Base-by-base conservation (phyloP, 2,797 vertebrate genomes). In the Lacerta bilineata region DNA sequence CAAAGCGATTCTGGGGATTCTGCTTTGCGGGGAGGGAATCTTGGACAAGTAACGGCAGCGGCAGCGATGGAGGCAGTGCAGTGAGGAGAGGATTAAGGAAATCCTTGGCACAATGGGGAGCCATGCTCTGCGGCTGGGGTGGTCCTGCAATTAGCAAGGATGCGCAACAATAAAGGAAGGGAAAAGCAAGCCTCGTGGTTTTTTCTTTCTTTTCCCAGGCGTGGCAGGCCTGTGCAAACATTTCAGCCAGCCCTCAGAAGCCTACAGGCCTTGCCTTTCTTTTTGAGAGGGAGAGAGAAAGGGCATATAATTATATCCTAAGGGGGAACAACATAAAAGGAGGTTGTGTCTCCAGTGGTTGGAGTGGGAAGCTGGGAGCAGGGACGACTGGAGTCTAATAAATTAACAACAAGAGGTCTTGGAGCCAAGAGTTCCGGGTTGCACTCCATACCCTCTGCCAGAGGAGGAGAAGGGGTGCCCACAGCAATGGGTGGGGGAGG, bases 251-350 rank as follows among this genome's bases (percentile, higher is more conserved):
- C 75, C 76, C 76, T 75, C 80, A 25, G 76, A 74, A 68, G 76
- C 33, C 72, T 43, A 69, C 64, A 39, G 43, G 84, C 78, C 78
- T 82, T 75, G 33, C 41, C 2, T 76, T 43, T 81, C 36, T 81
- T 74, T 3, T n/a, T 68, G 46, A 33, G 17, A 59, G 36, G 5
- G 72, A 39, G 72, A 36, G 72, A 74, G 72, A 33, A 43, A 75
- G 71, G 59, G 74, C 83, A 55, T 81, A 85, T 90, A 82, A 88
- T 83, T 78, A 85, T 82, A 85, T 64, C 86, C 90, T 72, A 71
- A 20, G 64, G 77, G 71, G 61, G 50, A 77, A 55, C 2, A 10
- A 85, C 59, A 61, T 43, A 66, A 75, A 84, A 80, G 15, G 61
- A 85, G 36, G 71, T 39, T 81, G 13, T 61, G 46, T 90, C 86